Evolutionary conservation across 2,113 vertebrate genomes (phyloP).

Genomic region (Axis porcinus): DNA sequence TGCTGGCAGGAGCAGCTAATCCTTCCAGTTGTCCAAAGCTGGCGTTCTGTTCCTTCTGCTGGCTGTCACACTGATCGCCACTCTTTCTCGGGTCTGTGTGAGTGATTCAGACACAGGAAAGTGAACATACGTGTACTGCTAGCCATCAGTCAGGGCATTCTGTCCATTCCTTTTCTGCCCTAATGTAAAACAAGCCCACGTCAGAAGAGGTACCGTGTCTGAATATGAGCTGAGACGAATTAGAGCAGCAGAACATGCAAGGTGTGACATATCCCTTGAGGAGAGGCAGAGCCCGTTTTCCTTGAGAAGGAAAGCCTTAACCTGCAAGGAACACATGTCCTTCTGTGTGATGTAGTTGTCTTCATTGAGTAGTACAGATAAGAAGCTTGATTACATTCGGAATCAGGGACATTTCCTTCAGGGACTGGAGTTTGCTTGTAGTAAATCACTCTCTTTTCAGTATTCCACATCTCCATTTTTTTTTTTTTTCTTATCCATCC

Average conservation of each 20-base stretch:
- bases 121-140: neutral
- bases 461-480: neutral
- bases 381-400: neutral
- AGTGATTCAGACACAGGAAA: neutral
- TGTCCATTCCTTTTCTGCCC: neutral
- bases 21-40: neutral
- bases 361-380: neutral
- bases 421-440: neutral
- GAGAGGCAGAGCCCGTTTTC: slow-evolving; percentile 21
- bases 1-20: neutral
- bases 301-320: neutral
- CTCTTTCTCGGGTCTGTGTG: neutral
- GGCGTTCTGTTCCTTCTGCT: neutral
- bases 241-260: neutral
- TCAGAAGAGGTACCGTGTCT: neutral
- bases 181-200: neutral
- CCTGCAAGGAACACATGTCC: neutral
- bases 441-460: neutral
- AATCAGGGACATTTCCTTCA: neutral
- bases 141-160: neutral
- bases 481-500: neutral
- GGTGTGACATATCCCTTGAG: neutral
- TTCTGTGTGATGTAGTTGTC: neutral
- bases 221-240: neutral
- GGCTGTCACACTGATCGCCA: neutral